Conservation (phyloP, 2,797 vertebrate genomes). For the Alcedo atthis region DNA sequence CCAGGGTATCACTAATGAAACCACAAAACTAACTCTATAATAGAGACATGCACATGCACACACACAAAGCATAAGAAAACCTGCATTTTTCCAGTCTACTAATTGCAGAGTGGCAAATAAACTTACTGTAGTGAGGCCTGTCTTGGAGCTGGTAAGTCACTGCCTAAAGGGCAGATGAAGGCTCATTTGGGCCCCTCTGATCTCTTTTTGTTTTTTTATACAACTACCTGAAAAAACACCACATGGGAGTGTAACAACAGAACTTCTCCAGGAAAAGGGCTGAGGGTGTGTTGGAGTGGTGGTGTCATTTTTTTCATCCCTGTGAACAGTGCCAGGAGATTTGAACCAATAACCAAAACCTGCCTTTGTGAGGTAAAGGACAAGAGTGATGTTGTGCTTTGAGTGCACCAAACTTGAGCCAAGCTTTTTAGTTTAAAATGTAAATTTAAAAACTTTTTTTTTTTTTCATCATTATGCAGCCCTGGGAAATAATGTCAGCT, state of each 20-base stretch:
- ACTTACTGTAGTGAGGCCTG: background rate
- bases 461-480: background rate
- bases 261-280: background rate
- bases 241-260: background rate
- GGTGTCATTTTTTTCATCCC: background rate
- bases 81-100: background rate
- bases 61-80: background rate
- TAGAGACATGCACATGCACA: fast-evolving
- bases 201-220: background rate
- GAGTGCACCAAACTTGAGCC: background rate
- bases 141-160: background rate
- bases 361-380: background rate
- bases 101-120: background rate
- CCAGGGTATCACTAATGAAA: constrained; percentile 24
- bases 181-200: background rate
- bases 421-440: background rate
- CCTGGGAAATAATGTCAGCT: background rate
- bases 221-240: background rate
- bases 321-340: fast-evolving
- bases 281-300: too few species aligned
- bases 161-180: background rate
- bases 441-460: background rate
- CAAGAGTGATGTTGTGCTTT: background rate
- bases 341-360: background rate
- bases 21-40: background rate